Conservation (phyloP, 2,113 vertebrate genomes). For the Cricetomys ansorgei region DNA sequence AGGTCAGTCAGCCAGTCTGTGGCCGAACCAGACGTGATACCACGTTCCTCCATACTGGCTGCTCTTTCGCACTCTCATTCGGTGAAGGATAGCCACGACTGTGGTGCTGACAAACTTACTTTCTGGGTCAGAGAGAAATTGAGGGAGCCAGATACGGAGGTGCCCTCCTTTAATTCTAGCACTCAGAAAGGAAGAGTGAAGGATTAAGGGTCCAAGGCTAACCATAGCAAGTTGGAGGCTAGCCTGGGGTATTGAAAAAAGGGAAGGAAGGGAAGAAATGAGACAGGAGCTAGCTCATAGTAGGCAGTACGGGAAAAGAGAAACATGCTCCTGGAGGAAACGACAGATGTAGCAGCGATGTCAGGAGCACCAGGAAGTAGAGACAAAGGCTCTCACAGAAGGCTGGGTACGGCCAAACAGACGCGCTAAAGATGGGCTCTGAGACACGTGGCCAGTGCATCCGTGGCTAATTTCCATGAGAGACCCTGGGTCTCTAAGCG, state of each 20-base stretch:
- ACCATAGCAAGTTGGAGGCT: not conserved
- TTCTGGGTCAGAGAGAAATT: not conserved
- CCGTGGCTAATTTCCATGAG: not conserved
- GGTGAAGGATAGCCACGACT: not conserved
- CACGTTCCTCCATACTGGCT: not conserved
- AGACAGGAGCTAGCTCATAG: not conserved
- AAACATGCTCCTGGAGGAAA: not conserved
- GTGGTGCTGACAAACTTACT: not conserved
- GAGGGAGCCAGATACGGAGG: not conserved
- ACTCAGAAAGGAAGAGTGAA: not conserved
- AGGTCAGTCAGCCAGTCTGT: not conserved
- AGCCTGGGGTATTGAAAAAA: not conserved
- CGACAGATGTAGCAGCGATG: not conserved
- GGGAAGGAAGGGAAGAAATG: not conserved
- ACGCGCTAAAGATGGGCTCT: not conserved
- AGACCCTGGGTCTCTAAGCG: not conserved
- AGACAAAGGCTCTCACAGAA: not conserved
- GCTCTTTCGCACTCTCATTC: not conserved
- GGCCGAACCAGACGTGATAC: not conserved
- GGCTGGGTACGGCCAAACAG: no score
- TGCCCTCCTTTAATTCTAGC: not conserved
- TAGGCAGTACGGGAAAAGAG: not conserved
- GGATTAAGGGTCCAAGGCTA: not conserved
- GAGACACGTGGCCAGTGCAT: not conserved
- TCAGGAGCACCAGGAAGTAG: not conserved